These are phyloP conservation scores for Mantis religiosa DNA, from an alignment of 2,888 invertebrate genomes.

Conservation along the genomic window DNA sequence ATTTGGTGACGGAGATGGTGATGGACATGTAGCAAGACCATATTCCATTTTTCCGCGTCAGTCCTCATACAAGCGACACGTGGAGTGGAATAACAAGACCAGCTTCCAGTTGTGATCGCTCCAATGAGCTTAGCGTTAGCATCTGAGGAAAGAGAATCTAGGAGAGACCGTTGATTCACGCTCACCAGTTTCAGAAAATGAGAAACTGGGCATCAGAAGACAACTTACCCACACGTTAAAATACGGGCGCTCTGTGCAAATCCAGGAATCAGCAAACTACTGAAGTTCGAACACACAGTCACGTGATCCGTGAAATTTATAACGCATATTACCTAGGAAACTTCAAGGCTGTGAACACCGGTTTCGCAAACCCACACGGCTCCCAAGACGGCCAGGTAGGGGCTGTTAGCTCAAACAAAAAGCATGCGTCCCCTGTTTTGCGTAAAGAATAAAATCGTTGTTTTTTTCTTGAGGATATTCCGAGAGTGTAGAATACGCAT, in stretches of 20 bases:
- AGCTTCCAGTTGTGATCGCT: not conserved
- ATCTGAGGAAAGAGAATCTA: not conserved
- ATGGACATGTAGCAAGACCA: not conserved
- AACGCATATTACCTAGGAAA: not conserved
- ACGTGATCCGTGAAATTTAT: slow-evolving; percentile 7
- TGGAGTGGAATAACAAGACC: not conserved
- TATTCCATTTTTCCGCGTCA: not conserved
- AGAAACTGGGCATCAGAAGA: not conserved
- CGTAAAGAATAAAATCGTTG: not conserved
- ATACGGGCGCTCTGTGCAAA: not conserved
- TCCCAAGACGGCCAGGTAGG: not conserved
- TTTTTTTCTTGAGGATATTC: not conserved
- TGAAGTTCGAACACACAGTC: not conserved
- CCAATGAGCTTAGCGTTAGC: not conserved
- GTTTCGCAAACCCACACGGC: not conserved
- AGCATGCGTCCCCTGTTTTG: not conserved
- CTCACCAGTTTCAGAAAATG: slow-evolving; percentile 2
- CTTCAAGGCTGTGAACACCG: not conserved
- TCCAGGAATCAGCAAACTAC: not conserved
- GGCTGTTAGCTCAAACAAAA: not conserved
- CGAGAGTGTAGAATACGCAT: not conserved
- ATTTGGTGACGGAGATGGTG: not conserved
- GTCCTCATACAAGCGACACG: not conserved
- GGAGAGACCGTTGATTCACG: not conserved
- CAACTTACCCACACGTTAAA: not conserved